A percentile compares a stretch with the other conserved stretches of the same genome.
Evolutionary conservation across 2,888 invertebrate species (phyloP).

Genomic region (Trichogramma dendrolimi): DNA sequence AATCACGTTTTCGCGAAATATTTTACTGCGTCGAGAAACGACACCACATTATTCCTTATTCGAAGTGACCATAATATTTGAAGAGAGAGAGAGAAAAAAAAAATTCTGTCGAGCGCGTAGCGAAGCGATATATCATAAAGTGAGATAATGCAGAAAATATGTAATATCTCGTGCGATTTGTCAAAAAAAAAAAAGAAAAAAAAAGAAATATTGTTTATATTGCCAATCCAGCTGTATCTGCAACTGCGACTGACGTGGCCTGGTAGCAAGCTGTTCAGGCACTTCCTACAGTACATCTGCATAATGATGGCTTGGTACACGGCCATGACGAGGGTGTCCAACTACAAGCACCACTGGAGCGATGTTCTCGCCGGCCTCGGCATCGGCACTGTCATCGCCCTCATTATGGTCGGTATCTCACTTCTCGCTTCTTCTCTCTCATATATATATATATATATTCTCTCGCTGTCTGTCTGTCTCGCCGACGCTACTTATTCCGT

Average conservation of each 20-base stretch:
- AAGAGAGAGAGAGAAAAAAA: no score
- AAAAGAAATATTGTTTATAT: not conserved
- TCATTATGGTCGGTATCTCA: constrained; percentile 64
- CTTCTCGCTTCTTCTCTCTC: not conserved
- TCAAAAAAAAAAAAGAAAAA: not conserved
- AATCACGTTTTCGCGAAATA: no score
- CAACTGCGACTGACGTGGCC: constrained; percentile 80
- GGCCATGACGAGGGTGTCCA: constrained; percentile 84
- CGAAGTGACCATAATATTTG: no score
- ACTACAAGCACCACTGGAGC: constrained; percentile 98
- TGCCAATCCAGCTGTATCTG: constrained; percentile 70
- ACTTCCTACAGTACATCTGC: constrained; percentile 78
- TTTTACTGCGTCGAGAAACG: no score
- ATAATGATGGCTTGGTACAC: constrained; percentile 80
- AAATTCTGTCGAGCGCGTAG: no score
- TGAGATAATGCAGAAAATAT: no score
- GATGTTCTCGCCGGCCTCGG: constrained; percentile 83
- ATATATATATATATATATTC: not conserved
- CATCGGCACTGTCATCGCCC: constrained; percentile 66
- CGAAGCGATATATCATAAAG: no score
- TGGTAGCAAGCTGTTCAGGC: constrained; percentile 74
- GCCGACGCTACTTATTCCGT: no score
- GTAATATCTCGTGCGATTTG: not conserved
- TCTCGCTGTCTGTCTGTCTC: no score
- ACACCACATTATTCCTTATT: no score